These are phyloP conservation scores for Zenarchopterus dispar DNA, from an alignment of 2,797 vertebrate species.

Conservation along the genomic window DNA sequence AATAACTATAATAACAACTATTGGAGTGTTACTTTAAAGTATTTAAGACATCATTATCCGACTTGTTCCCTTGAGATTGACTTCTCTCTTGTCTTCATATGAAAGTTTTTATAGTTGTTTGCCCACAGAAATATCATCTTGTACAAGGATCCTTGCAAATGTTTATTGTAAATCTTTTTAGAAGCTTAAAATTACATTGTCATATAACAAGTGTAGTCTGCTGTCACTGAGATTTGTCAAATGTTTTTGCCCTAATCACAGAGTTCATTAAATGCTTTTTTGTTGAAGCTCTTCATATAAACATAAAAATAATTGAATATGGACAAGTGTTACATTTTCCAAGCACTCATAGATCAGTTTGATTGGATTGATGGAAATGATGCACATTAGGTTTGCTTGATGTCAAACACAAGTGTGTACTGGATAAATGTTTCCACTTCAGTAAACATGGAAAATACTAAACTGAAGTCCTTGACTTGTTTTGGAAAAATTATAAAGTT, in stretches of 20 bases:
- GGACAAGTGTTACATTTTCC: too few species aligned
- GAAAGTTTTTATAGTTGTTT: too few species aligned
- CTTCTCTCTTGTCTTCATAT: conserved; percentile 63
- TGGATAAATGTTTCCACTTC: neutral
- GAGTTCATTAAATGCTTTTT: conserved; percentile 33
- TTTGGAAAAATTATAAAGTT: neutral
- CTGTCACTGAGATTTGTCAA: conserved; percentile 55
- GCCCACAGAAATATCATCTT: conserved; percentile 71
- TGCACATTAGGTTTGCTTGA: too few species aligned
- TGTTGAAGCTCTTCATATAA: neutral
- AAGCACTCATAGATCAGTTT: too few species aligned
- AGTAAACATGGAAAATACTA: neutral
- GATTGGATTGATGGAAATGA: too few species aligned
- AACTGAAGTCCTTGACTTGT: neutral
- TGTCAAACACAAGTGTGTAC: too few species aligned
- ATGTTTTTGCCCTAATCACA: conserved; percentile 23
- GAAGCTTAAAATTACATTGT: conserved; percentile 65
- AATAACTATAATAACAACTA: too few species aligned
- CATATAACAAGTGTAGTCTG: conserved; percentile 69
- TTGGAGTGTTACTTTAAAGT: conserved; percentile 49
- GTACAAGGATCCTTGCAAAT: conserved; percentile 74
- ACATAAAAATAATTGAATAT: too few species aligned
- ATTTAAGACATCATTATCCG: conserved; percentile 64
- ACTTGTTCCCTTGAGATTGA: conserved; percentile 75
- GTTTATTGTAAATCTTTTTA: conserved; percentile 56